phyloP scores from a whole-genome alignment of 2,113 vertebrate species.

The Turdus rufiventris region DNA sequence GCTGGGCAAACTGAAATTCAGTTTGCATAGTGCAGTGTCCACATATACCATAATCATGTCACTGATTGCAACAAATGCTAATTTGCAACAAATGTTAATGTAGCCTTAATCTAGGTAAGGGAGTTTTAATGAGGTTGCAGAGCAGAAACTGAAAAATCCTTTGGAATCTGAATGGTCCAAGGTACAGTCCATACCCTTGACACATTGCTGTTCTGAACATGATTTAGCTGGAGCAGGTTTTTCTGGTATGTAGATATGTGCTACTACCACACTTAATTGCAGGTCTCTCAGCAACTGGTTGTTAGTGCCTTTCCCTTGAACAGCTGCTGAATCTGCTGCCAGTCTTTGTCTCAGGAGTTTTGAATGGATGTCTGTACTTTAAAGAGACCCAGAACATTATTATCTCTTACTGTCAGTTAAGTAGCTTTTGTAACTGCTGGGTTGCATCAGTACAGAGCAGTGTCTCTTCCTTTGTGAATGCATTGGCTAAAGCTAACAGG shows the following conservation, averaged over 20 bases:
- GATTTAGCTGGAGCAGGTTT: neutral
- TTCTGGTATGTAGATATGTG: fast-evolving
- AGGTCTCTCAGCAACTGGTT: neutral
- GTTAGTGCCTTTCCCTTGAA: neutral
- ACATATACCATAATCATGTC: neutral
- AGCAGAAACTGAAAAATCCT: neutral
- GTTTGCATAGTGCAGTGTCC: neutral
- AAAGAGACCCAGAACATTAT: neutral
- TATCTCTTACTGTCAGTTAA: neutral
- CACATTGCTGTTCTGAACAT: neutral
- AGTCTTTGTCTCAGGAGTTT: neutral
- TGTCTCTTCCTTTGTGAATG: neutral
- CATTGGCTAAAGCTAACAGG: neutral
- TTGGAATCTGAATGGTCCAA: neutral
- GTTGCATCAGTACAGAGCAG: neutral
- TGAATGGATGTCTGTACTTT: neutral
- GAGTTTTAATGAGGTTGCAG: neutral
- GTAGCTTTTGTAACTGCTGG: neutral
- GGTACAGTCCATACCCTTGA: neutral
- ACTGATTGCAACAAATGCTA: neutral
- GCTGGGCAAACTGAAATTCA: neutral
- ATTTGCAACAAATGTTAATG: neutral
- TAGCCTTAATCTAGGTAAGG: neutral
- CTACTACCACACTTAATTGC: neutral
- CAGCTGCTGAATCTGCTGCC: neutral